Evolutionary conservation across 2,888 invertebrate genomes (phyloP), one percentile per base, ranked within the genome.

Genomic region (Tinea trinotella): DNA sequence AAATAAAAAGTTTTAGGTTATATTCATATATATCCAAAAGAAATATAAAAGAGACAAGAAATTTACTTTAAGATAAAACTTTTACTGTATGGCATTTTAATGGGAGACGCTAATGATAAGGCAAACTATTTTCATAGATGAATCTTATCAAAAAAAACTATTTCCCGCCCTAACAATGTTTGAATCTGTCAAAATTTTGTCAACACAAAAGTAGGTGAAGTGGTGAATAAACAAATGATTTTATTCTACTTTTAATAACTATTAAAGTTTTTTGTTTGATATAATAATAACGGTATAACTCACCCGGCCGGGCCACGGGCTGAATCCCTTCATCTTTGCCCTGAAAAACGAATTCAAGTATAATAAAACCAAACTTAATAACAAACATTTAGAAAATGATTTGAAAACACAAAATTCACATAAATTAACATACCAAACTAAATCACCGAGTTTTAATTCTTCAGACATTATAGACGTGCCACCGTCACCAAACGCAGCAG

Each of bases 271-370:
- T 22, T 53, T 18, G 17, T 17, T 15, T 53, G 36, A 24, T 54
- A 52, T 20, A 15, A 52, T 46, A 22, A 19, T 40, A 54, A 52
- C 60, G 64, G 70, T 67, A 70, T 76, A 74, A 91, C 94, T 93
- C 90, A 97, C 97, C 91, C 95, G 94, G 84, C 96, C 97, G 59
- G 98, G 97, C 98, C 98, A 98, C 60, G 96, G 95, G 62, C 96
- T 94, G 87, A 95, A 97, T 64, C 96, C 95, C 89, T 96, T 97
- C 96, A 98, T 96, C 90, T 97, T 97, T 56, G 97, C 97, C 97
- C 97, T 98, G 90, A 70, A 85, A 85, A 5, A 5, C 5, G 13
- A 52, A 44, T 12, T 15, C 9, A 20, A 4, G 18, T 36, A 19
- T 19, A 52, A 24, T 54, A 22, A n/a, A 30, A 52, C 20, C 54